Evolutionary conservation across 2,797 vertebrate species (phyloP).

Genomic region (Denticeps clupeoides): DNA sequence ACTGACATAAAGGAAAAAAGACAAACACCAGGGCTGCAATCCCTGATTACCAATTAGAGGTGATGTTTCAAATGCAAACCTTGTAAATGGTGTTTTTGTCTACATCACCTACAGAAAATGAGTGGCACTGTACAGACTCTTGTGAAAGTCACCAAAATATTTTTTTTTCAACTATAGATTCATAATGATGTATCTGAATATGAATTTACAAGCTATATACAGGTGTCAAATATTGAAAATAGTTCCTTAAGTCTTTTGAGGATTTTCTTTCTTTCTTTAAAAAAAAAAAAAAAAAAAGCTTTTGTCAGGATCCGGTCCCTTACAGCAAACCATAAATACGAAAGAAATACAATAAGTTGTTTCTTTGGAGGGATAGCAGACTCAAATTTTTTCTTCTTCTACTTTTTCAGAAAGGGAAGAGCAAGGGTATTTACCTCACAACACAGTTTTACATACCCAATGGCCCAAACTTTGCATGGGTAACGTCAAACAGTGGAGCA

Average conservation of each 20-base stretch:
- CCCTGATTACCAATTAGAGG: slow-evolving; percentile 25
- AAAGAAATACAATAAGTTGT: slow-evolving; percentile 40
- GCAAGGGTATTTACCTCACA: slow-evolving; percentile 43
- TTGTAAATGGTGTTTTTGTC: slow-evolving; percentile 66
- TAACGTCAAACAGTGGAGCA: slow-evolving; percentile 14
- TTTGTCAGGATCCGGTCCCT: too few species aligned
- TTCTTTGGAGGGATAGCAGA: slow-evolving; percentile 71
- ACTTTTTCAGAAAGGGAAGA: slow-evolving; percentile 57
- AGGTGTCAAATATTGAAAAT: slow-evolving; percentile 73
- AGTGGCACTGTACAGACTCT: slow-evolving; percentile 65
- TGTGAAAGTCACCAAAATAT: slow-evolving; percentile 75
- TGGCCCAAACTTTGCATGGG: too few species aligned
- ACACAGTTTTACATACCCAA: slow-evolving; percentile 2
- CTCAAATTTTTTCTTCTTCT: slow-evolving; percentile 46
- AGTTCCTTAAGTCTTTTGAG: slow-evolving; percentile 67
- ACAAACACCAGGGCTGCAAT: slow-evolving; percentile 18
- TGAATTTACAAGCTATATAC: slow-evolving; percentile 74
- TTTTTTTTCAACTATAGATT: slow-evolving; percentile 60
- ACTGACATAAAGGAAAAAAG: neutral
- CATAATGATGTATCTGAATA: slow-evolving; percentile 61
- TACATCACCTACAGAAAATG: slow-evolving; percentile 61
- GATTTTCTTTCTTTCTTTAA: too few species aligned
- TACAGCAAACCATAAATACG: slow-evolving; percentile 63
- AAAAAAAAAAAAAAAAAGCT: slow-evolving; percentile 53
- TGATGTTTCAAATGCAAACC: slow-evolving; percentile 38